A percentile compares a stretch with the other conserved stretches of the same genome.
Evolutionary conservation across 1,140 invertebrate species (phyloP).

Genomic region (Dendroctonus valens): DNA sequence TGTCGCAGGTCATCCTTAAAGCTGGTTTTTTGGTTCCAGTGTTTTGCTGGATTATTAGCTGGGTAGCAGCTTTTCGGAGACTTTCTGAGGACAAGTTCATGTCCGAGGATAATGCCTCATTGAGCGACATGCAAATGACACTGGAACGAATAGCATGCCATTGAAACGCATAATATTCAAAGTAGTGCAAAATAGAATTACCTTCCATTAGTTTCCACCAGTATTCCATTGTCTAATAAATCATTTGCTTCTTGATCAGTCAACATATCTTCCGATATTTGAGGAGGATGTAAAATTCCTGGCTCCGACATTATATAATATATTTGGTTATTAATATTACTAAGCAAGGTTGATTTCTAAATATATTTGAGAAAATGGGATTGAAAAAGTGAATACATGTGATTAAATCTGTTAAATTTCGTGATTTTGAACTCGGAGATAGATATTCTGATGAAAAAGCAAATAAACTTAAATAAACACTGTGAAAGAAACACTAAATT

Average conservation of each 20-base stretch:
- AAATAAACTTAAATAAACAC: too few relatives aligned
- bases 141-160: conserved; percentile 42
- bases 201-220: conserved; percentile 52
- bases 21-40: conserved; percentile 3
- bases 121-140: conserved; percentile 51
- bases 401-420: too few relatives aligned
- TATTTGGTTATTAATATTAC: too few relatives aligned
- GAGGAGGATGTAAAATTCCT: not conserved
- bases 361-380: too few relatives aligned
- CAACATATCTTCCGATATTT: not conserved
- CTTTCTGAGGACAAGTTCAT: conserved; percentile 52
- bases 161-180: conserved; percentile 5
- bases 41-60: conserved; percentile 48
- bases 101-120: conserved; percentile 50
- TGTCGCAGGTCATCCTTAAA: conserved; percentile 39
- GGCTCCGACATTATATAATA: too few relatives aligned
- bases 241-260: conserved; percentile 28
- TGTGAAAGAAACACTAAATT: too few relatives aligned
- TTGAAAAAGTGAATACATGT: too few relatives aligned
- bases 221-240: conserved; percentile 51
- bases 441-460: too few relatives aligned
- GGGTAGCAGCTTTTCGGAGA: conserved; percentile 50
- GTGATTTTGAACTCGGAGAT: too few relatives aligned
- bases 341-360: too few relatives aligned
- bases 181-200: conserved; percentile 17